Percentiles rank a stretch among this genome's conserved stretches.
These are phyloP conservation scores for Microtus agrestis DNA, from an alignment of 2,797 vertebrate genomes.

Conservation along the genomic window DNA sequence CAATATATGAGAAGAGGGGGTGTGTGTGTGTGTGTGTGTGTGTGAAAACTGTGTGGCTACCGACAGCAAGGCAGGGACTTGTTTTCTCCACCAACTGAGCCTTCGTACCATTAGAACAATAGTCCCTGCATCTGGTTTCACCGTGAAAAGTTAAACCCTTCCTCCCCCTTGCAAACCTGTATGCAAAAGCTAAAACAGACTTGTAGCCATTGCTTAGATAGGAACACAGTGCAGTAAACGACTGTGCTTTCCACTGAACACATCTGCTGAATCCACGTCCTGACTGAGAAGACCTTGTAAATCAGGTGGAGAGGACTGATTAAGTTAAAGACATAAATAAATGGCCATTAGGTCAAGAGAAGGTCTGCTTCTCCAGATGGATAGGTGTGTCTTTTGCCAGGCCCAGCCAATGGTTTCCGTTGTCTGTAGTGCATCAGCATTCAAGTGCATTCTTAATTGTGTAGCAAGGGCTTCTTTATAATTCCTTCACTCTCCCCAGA, in stretches of 20 bases:
- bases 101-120: background rate
- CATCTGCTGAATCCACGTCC: background rate
- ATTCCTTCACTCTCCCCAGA: conserved; percentile 28
- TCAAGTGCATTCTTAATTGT: conserved; percentile 39
- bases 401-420: background rate
- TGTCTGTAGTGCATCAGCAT: background rate
- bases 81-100: background rate
- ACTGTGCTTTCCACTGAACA: too few relatives aligned
- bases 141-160: background rate
- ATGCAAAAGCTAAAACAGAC: background rate
- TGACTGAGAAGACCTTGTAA: background rate
- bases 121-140: background rate
- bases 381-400: background rate
- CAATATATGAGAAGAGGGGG: background rate
- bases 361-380: too few relatives aligned
- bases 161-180: background rate
- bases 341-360: background rate
- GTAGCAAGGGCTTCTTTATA: conserved; percentile 54
- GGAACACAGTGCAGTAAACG: background rate
- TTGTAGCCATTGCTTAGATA: background rate
- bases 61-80: background rate
- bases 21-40: too few relatives aligned
- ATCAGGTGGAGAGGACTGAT: background rate
- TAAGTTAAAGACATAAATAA: background rate
- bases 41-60: rapidly evolving